Percentiles rank a stretch among this genome's conserved stretches.
These are phyloP conservation scores for Sporophila hypoxantha DNA, from an alignment of 2,113 vertebrate genomes.

Conservation along the genomic window DNA sequence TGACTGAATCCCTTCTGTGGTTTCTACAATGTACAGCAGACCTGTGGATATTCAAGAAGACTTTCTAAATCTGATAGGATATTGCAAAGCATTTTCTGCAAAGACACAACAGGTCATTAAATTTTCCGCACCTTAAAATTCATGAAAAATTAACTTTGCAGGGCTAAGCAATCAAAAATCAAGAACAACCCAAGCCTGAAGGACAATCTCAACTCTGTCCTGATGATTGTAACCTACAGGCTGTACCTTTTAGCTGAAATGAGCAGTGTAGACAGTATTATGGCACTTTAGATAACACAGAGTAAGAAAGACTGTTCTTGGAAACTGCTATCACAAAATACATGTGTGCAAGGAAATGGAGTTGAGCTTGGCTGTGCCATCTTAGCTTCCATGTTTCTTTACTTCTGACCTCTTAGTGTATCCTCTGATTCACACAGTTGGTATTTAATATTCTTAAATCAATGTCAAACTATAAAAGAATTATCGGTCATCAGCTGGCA, in stretches of 20 bases:
- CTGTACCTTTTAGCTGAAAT: neutral
- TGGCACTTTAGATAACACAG: neutral
- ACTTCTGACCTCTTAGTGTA: neutral
- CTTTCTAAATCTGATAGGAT: neutral
- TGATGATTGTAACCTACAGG: neutral
- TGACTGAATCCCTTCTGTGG: neutral
- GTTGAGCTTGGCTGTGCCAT: neutral
- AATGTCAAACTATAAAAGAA: neutral
- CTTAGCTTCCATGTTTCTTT: neutral
- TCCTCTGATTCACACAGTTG: neutral
- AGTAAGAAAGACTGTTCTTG: neutral
- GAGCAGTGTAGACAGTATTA: neutral
- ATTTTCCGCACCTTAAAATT: neutral
- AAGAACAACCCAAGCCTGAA: neutral
- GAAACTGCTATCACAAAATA: neutral
- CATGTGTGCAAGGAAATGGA: neutral
- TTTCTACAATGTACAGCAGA: neutral
- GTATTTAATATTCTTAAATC: neutral
- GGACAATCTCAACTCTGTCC: neutral
- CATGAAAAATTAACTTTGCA: neutral
- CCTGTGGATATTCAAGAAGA: neutral
- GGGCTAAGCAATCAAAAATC: neutral
- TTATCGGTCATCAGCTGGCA: neutral
- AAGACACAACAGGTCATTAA: neutral
- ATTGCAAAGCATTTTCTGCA: neutral